Evolutionary conservation across 2,113 vertebrate genomes (phyloP), one percentile per base, ranked within the genome.

Genomic region (Sebastes schlegelii): DNA sequence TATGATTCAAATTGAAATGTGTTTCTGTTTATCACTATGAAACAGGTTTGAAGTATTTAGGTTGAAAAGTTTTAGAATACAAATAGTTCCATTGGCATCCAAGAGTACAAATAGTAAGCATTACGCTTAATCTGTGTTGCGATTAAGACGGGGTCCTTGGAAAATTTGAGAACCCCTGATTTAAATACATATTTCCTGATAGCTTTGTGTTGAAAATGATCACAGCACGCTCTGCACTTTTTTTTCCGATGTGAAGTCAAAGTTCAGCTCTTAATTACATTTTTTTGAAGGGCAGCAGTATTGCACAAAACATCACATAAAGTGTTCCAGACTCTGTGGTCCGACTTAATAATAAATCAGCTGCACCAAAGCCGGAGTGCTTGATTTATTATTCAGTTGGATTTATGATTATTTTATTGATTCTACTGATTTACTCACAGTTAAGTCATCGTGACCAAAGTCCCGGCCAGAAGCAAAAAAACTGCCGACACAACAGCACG

Each of bases 331-430:
- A 48, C n/a, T 54, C 5, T 49, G 21, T 26, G 55, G 8, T 62
- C 45, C 14, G 17, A 55, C 46, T 67, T 21, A 19, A 49, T 70
- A 60, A 71, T 83, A 74, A 76, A 65, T 61, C 76, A 84, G 23
- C 63, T 16, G 51, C 57, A 70, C 13, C 21, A 7, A 45, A 43
- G 60, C 11, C 65, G 0, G 45, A 73, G 34, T 49, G 0, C 23
- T 34, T 17, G 63, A 87, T 83, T 83, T 70, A 87, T 79, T 70
- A 66, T 76, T 67, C 60, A 79, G 42, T 1, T 60, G 55, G 71
- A 87, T 83, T 86, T 83, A 87, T 81, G 82, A 79, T 80, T 70
- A 49, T 83, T 79, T 85, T 81, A 91, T 90, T 86, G 88, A 88
- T 81, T 26, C 42, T 65, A 8, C 21, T 91, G 82, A 89, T 87